phyloP scores from a whole-genome alignment of 2,113 vertebrate species.

The Lucifuga dentata region DNA sequence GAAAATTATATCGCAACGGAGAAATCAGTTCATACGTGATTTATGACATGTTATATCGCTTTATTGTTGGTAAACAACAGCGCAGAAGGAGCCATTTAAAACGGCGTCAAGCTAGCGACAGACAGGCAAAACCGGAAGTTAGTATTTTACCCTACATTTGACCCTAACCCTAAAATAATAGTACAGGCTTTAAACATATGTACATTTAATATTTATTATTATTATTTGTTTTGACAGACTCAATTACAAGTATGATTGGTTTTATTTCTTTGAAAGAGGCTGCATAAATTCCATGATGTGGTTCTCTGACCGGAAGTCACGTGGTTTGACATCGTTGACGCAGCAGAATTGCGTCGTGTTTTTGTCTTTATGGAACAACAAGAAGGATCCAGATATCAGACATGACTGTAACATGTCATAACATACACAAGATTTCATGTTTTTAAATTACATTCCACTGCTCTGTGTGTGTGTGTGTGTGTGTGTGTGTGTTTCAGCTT shows the following conservation, averaged over 20 bases:
- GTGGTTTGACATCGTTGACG: neutral
- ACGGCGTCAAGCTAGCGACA: neutral
- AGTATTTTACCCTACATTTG: neutral
- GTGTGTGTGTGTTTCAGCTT: neutral
- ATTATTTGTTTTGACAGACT: too few relatives aligned
- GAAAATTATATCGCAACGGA: too few relatives aligned
- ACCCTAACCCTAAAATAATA: conserved; percentile 46
- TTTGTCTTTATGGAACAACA: neutral
- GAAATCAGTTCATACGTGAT: accelerated
- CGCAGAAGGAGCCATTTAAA: neutral
- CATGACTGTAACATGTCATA: neutral
- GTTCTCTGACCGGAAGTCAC: neutral
- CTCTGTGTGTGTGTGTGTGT: too few relatives aligned
- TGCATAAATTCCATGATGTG: too few relatives aligned
- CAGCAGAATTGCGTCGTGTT: neutral
- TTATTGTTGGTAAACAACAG: conserved; percentile 29
- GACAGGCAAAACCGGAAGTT: conserved; percentile 17
- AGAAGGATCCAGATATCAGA: conserved; percentile 8
- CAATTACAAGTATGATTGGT: too few relatives aligned
- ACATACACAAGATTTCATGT: neutral
- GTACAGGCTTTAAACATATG: too few relatives aligned
- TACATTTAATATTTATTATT: too few relatives aligned
- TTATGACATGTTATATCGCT: neutral
- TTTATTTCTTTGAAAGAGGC: too few relatives aligned
- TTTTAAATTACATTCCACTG: neutral